Evolutionary conservation across 2,113 vertebrate species (phyloP), one percentile per base, ranked within the genome.

Genomic region (Oreochromis aureus): DNA sequence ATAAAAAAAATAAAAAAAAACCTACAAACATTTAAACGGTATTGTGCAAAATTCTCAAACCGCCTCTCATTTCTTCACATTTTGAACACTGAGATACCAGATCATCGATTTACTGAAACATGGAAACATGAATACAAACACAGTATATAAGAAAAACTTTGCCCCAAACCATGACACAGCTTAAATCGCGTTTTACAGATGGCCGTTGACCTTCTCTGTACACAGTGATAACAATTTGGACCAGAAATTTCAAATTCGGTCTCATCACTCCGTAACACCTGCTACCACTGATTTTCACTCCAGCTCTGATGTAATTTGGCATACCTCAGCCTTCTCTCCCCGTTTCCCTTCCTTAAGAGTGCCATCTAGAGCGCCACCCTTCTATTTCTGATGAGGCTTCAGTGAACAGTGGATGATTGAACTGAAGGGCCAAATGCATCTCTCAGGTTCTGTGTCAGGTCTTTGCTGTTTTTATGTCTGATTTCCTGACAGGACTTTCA

Each of bases 101-200:
- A 30, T 24, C 39, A 44, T 15, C 9, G 36, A 6, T 76, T 76
- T 48, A 30, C 24, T 48, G 69, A 18, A 46, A 16, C 39, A 24
- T 24, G 66, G 5, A 71, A 15, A 73, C 13, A 46, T 46, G 15
- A 46, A 73, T 73, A 15, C 22, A 48, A 48, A 30, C 5, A 7
- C 69, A 48, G 6, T 76, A 7, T 76, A 30, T 19, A 46, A 46
- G 34, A 66, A 66, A 39, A 39, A 3, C 0, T 6, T 15, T 48
- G 46, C 19, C 0, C 2, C 34, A 69, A 69, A 69, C 19, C 63
- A n/a, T 1, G 19, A 22, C 1, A 0, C 19, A 69, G 7, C 61
- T 39, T 66, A n/a, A 36, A n/a, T 34, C 3, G 4, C 0, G 6
- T 39, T 66, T 66, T 66, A 66, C 19, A 66, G 61, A 13, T 66